These are phyloP conservation scores for Anolis sagrei DNA, from an alignment of 2,113 vertebrate genomes.

Conservation along the genomic window DNA sequence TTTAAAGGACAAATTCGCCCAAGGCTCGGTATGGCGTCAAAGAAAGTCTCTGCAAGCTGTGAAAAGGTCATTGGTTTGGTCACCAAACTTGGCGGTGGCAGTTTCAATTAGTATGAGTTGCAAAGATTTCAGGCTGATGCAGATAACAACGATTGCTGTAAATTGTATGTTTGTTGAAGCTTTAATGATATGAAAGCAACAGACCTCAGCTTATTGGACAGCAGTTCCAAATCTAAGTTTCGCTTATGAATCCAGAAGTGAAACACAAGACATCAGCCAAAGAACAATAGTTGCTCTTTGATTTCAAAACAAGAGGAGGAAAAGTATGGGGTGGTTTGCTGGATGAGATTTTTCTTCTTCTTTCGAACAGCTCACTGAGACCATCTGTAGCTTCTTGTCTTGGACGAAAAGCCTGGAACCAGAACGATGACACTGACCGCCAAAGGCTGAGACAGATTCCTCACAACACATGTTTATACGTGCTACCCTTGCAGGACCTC, in stretches of 20 bases:
- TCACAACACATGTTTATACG: background rate
- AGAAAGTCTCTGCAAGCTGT: constrained; percentile 40
- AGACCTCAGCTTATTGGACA: background rate
- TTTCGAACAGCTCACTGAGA: background rate
- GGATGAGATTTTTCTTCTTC: background rate
- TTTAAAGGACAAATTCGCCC: constrained; percentile 46
- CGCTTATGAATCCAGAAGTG: too few relatives aligned
- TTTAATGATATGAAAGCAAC: constrained; percentile 20
- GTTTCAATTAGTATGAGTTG: constrained; percentile 26
- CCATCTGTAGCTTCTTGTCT: background rate
- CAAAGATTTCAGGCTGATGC: constrained; percentile 71
- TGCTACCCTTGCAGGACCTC: background rate
- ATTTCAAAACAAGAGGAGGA: background rate
- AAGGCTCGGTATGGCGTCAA: constrained; percentile 52
- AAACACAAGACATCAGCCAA: background rate
- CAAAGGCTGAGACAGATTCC: background rate
- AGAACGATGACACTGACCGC: background rate
- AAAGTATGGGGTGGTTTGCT: background rate
- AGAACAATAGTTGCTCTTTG: background rate
- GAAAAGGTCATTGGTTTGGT: constrained; percentile 54
- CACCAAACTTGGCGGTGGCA: constrained; percentile 17
- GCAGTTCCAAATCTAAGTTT: too few relatives aligned
- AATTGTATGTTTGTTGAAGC: constrained; percentile 53
- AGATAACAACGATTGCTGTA: constrained; percentile 10
- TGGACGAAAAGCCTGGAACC: background rate